A percentile compares a stretch with the other conserved stretches of the same genome.
Conservation (phyloP, 2,113 vertebrate species). For the Myrmophylax atrothorax region DNA sequence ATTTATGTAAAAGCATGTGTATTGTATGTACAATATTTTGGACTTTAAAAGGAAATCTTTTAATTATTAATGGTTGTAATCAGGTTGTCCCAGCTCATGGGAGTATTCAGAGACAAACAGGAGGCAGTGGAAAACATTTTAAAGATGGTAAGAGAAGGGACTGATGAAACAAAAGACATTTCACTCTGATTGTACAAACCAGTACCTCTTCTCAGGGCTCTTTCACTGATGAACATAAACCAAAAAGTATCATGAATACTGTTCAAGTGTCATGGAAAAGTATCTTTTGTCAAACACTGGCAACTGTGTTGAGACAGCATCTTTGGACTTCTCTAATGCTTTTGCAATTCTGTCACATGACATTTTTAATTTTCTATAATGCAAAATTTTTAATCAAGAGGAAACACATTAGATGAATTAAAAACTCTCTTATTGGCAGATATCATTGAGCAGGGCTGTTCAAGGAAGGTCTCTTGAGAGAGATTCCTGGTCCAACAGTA, state of each 20-base stretch:
- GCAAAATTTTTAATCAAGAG: slow-evolving; percentile 55
- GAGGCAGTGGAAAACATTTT: slow-evolving; percentile 14
- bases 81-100: neutral
- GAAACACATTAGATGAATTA: slow-evolving; percentile 41
- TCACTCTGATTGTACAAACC: neutral
- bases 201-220: neutral
- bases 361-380: slow-evolving; percentile 54
- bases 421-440: slow-evolving; percentile 31
- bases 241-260: neutral
- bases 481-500: neutral
- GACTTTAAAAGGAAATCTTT: neutral
- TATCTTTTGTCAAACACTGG: neutral
- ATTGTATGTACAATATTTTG: neutral
- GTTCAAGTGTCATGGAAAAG: neutral
- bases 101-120: slow-evolving; percentile 21
- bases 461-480: neutral
- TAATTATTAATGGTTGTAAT: neutral
- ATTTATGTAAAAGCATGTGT: neutral
- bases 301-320: neutral
- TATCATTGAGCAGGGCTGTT: slow-evolving; percentile 12
- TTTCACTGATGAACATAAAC: neutral
- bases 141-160: neutral
- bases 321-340: neutral
- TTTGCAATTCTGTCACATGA: neutral
- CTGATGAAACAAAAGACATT: neutral